Percentiles rank a stretch among this genome's conserved stretches.
Evolutionary conservation across 2,113 vertebrate genomes (phyloP).

Genomic region (Xiphorhynchus elegans): DNA sequence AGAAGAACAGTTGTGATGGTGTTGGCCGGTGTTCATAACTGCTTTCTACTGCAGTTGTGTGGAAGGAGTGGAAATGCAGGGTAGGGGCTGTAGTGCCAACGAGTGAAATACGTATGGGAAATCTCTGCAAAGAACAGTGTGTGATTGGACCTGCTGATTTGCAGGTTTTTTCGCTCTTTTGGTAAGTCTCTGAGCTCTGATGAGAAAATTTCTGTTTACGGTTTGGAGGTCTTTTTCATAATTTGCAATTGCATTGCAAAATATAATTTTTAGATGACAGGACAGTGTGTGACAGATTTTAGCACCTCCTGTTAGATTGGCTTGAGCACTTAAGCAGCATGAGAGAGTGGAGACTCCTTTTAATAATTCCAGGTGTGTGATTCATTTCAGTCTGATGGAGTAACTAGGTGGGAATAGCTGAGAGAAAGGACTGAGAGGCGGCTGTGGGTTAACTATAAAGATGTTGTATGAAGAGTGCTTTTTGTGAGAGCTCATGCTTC

Average conservation of each 20-base stretch:
- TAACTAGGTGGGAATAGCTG: not conserved
- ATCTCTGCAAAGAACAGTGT: not conserved
- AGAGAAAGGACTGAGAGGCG: not conserved
- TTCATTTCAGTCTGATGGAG: not conserved
- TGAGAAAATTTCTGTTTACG: not conserved
- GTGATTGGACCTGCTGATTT: not conserved
- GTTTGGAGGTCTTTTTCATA: not conserved
- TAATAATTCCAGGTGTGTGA: slow-evolving; percentile 2
- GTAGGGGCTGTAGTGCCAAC: not conserved
- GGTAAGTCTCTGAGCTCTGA: not conserved
- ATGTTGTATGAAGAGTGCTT: not conserved
- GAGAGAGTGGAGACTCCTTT: not conserved
- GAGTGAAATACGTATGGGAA: not conserved
- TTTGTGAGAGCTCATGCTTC: not conserved
- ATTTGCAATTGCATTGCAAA: not conserved
- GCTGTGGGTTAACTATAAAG: not conserved
- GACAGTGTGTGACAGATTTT: not conserved
- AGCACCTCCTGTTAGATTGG: not conserved
- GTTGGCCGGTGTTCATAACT: not conserved
- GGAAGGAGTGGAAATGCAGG: not conserved
- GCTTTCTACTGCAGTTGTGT: not conserved
- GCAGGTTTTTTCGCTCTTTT: accelerated
- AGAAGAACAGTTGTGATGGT: not conserved
- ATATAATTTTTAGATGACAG: not conserved
- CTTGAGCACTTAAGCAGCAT: not conserved